A percentile compares a stretch with the other conserved stretches of the same genome.
These are phyloP conservation scores for Gambelia wislizenii DNA, from an alignment of 2,797 vertebrate species.

Conservation along the genomic window DNA sequence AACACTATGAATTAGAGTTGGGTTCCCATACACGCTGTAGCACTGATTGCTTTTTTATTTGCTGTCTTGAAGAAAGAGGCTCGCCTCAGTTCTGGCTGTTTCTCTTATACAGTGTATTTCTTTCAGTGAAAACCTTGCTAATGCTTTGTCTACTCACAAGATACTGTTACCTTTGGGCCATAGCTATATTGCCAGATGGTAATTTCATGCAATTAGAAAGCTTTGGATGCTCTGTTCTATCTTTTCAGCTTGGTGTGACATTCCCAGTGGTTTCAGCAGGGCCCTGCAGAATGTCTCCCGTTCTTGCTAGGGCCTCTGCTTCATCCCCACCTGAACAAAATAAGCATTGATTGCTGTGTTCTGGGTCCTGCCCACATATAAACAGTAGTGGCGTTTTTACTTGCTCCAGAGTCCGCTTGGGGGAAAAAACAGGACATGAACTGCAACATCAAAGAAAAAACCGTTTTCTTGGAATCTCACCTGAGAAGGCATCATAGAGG, in stretches of 20 bases:
- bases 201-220: background rate
- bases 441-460: constrained; percentile 43
- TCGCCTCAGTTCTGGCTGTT: no score
- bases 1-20: background rate
- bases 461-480: background rate
- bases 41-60: background rate
- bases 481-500: fast-evolving
- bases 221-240: constrained; percentile 1
- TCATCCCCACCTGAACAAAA: constrained; percentile 63
- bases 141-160: background rate
- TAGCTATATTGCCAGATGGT: no score
- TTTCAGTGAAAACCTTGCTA: background rate
- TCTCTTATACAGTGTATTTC: background rate
- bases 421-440: constrained; percentile 47
- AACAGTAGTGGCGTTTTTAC: constrained; percentile 60
- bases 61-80: background rate
- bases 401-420: constrained; percentile 8
- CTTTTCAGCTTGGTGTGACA: constrained; percentile 50
- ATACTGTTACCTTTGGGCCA: background rate
- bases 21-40: background rate
- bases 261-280: constrained; percentile 55
- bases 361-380: constrained; percentile 27
- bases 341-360: constrained; percentile 51
- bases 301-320: constrained; percentile 30
- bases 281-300: constrained; percentile 67